Evolutionary conservation across 1,140 invertebrate genomes (phyloP).

Genomic region (Thaumetopoea pityocampa): DNA sequence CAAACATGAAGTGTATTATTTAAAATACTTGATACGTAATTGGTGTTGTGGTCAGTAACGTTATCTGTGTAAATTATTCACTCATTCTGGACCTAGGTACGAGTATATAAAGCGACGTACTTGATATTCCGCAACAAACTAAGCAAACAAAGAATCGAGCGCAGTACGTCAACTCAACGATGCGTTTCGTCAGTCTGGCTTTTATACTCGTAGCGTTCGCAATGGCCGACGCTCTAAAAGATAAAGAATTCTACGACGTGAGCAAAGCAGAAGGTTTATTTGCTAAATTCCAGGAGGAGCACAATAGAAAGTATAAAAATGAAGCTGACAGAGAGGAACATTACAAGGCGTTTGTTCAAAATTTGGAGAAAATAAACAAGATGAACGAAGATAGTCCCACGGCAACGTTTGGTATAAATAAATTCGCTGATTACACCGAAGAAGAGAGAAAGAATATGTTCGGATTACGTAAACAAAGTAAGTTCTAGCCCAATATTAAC

Average conservation of each 20-base stretch:
- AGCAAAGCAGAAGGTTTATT: slow-evolving; percentile 35
- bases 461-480: slow-evolving; percentile 4
- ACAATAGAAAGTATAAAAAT: slow-evolving; percentile 40
- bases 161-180: background rate
- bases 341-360: slow-evolving; percentile 34
- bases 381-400: slow-evolving; percentile 18
- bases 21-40: too few relatives aligned
- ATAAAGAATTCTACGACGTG: slow-evolving; percentile 33
- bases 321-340: slow-evolving; percentile 34
- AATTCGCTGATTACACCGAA: slow-evolving; percentile 43
- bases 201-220: slow-evolving; percentile 24
- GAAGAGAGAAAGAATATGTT: slow-evolving; percentile 27
- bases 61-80: background rate
- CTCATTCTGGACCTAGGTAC: background rate
- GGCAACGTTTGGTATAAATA: slow-evolving; percentile 40
- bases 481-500: too few relatives aligned
- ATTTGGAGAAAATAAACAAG: slow-evolving; percentile 38
- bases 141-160: slow-evolving; percentile 6
- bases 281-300: slow-evolving; percentile 34
- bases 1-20: too few relatives aligned
- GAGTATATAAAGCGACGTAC: slow-evolving; percentile 1
- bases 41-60: background rate
- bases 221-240: background rate
- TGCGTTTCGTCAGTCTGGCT: slow-evolving; percentile 15
- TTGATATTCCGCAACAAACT: background rate